Evolutionary conservation across 64 coral and sea anemone genomes (phyloP).

Genomic region (Pocillopora verrucosa): DNA sequence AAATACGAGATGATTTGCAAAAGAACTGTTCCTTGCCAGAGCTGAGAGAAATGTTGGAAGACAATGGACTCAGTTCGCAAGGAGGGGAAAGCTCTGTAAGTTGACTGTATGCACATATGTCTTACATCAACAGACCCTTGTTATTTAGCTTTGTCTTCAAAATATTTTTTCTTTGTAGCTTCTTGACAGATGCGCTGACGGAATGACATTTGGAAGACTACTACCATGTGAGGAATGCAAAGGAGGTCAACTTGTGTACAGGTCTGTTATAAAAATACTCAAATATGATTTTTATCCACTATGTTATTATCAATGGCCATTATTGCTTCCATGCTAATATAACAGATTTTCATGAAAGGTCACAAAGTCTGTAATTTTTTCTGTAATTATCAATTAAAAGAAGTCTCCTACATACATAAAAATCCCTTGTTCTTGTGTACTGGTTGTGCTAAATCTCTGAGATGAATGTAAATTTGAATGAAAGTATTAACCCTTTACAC

Average conservation of each 20-base stretch:
- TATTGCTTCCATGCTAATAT: no score
- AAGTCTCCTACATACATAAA: no score
- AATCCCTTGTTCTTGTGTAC: no score
- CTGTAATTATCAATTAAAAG: no score
- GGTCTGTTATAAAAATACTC: slow-evolving; percentile 34
- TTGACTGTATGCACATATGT: not conserved
- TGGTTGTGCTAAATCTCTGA: no score
- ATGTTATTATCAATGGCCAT: no score
- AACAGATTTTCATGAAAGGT: no score
- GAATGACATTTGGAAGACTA: slow-evolving; percentile 91
- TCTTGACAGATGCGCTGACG: slow-evolving; percentile 95
- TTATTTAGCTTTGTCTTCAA: not conserved
- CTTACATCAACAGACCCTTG: no score
- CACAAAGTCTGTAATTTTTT: no score
- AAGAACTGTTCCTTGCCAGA: slow-evolving; percentile 45
- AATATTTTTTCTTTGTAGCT: slow-evolving; percentile 27
- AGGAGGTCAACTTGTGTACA: slow-evolving; percentile 70
- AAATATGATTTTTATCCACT: no score
- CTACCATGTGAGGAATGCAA: slow-evolving; percentile 82
- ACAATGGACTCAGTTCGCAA: slow-evolving; percentile 71
- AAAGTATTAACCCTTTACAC: no score
- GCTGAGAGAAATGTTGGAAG: slow-evolving; percentile 83
- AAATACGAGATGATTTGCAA: slow-evolving; percentile 89
- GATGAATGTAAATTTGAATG: no score
- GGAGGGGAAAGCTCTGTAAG: slow-evolving; percentile 92